These are phyloP conservation scores for Polylopha cassiicola DNA, from an alignment of 2,888 invertebrate genomes.

Conservation along the genomic window DNA sequence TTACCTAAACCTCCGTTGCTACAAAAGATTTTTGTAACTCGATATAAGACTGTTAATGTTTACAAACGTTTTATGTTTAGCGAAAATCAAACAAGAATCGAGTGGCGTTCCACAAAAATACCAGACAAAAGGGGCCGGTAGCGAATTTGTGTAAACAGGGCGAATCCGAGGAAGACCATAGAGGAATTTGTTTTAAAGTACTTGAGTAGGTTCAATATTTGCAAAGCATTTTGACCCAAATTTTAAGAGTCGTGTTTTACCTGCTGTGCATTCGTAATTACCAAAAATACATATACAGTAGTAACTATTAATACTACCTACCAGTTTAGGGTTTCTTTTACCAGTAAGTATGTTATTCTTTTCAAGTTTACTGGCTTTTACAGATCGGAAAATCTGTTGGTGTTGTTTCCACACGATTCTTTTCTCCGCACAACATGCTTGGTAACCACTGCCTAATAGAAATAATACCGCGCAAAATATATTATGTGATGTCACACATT, in stretches of 20 bases:
- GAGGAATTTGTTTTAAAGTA: conserved; percentile 75
- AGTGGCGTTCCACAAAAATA: conserved; percentile 70
- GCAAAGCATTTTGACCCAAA: conserved; percentile 60
- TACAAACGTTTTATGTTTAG: conserved; percentile 70
- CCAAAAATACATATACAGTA: neutral
- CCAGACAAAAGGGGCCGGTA: conserved; percentile 51
- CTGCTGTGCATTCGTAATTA: conserved; percentile 48
- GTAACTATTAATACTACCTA: too few relatives aligned
- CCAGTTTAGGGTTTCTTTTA: too few relatives aligned
- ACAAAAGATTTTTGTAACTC: conserved; percentile 61
- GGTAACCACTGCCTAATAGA: too few relatives aligned
- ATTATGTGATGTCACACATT: conserved; percentile 27
- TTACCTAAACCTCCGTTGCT: conserved; percentile 38
- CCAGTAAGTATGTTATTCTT: too few relatives aligned
- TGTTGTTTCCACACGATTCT: too few relatives aligned
- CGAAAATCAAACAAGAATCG: conserved; percentile 70
- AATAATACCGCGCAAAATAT: conserved; percentile 6
- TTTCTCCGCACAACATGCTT: too few relatives aligned
- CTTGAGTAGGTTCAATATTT: conserved; percentile 73
- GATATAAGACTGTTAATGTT: conserved; percentile 66
- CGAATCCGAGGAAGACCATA: conserved; percentile 60
- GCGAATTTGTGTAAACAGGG: conserved; percentile 68
- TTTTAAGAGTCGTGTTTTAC: conserved; percentile 50
- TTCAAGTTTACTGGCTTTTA: too few relatives aligned
- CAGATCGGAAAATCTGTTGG: too few relatives aligned